Conservation (phyloP, 2,113 vertebrate species). For the Ploceus nigricollis region DNA sequence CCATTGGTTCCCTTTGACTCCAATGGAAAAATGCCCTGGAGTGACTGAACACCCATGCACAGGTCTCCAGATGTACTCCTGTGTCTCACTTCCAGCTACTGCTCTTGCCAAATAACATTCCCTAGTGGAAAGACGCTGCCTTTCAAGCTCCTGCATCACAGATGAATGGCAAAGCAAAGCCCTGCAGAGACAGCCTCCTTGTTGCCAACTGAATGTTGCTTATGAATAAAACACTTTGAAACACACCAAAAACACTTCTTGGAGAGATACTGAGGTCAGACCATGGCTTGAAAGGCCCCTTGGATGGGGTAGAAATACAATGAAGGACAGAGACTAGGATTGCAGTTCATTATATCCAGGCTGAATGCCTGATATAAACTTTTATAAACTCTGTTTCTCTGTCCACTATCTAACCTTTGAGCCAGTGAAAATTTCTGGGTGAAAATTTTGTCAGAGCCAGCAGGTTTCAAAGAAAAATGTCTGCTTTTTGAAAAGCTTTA, state of each 20-base stretch:
- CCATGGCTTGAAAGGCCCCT: not conserved
- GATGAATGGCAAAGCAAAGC: not conserved
- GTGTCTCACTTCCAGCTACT: not conserved
- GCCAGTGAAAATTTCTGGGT: not conserved
- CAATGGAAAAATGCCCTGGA: not conserved
- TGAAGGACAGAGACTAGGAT: not conserved
- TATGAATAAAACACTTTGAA: not conserved
- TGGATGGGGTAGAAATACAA: not conserved
- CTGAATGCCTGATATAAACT: not conserved
- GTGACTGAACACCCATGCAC: not conserved
- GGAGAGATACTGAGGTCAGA: not conserved
- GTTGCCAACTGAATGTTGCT: accelerated
- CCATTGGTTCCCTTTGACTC: not conserved
- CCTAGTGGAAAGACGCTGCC: not conserved
- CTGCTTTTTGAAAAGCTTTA: not conserved
- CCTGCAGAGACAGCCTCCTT: not conserved
- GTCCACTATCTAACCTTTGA: not conserved
- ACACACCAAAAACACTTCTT: not conserved
- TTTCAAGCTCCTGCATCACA: not conserved
- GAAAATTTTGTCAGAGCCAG: not conserved
- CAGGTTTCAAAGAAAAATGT: not conserved
- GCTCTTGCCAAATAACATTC: not conserved
- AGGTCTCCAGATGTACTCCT: not conserved
- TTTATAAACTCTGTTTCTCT: not conserved
- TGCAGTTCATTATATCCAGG: not conserved